Conservation (phyloP, 2,797 vertebrate species). For the Harpagifer antarcticus region DNA sequence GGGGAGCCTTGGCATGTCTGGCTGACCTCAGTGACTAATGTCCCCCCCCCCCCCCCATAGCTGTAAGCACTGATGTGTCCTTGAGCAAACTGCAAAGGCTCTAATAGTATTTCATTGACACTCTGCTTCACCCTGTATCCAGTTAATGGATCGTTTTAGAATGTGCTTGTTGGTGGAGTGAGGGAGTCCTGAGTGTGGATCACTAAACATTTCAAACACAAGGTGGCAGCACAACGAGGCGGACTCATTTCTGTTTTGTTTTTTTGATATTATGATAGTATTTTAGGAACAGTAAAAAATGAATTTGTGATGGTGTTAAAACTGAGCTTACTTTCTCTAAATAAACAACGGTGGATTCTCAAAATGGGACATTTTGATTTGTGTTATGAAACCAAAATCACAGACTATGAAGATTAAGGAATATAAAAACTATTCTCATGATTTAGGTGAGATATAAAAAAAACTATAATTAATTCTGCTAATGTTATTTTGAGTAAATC, state of each 20-base stretch:
- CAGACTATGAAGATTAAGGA: too few relatives aligned
- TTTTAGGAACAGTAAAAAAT: not conserved
- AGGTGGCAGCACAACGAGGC: constrained; percentile 52
- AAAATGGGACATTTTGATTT: too few relatives aligned
- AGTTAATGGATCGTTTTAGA: not conserved
- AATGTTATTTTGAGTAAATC: too few relatives aligned
- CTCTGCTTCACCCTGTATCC: not conserved
- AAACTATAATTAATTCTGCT: too few relatives aligned
- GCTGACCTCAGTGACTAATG: constrained; percentile 23
- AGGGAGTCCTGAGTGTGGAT: not conserved
- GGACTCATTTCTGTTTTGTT: not conserved
- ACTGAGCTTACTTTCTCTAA: not conserved
- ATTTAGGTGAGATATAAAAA: too few relatives aligned
- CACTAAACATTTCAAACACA: constrained; percentile 36
- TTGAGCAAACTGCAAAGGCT: not conserved
- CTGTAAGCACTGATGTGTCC: not conserved
- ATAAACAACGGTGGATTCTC: not conserved
- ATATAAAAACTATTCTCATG: too few relatives aligned
- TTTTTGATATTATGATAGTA: not conserved
- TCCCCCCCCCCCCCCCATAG: not conserved
- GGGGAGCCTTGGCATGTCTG: constrained; percentile 6
- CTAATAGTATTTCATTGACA: constrained; percentile 1
- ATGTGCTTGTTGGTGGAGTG: not conserved
- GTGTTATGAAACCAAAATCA: too few relatives aligned
- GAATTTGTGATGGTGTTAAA: not conserved